These are phyloP conservation scores for Smithornis capensis DNA, from an alignment of 2,113 vertebrate species.

Conservation along the genomic window DNA sequence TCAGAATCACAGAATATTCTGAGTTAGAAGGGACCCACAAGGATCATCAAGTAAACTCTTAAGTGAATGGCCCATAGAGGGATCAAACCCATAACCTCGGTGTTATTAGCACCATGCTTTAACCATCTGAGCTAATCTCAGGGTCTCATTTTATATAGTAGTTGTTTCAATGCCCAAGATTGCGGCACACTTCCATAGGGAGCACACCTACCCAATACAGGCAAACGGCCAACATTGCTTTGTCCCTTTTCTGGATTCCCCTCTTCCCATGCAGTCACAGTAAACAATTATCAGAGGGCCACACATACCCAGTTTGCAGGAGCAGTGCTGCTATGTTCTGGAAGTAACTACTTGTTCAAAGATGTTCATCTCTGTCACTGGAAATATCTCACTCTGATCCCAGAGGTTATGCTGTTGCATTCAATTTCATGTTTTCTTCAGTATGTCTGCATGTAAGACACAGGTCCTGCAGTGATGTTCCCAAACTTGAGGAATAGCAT, in stretches of 20 bases:
- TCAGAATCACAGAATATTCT: too few species aligned
- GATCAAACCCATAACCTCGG: too few species aligned
- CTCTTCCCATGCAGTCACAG: not conserved
- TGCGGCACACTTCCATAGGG: not conserved
- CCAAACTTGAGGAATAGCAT: not conserved
- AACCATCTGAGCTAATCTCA: too few species aligned
- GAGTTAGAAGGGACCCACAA: too few species aligned
- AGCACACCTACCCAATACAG: not conserved
- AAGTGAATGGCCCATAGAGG: too few species aligned
- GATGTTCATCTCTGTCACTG: not conserved
- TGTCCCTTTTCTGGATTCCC: not conserved
- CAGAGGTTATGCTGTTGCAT: not conserved
- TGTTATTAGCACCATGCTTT: too few species aligned
- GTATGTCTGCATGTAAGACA: not conserved
- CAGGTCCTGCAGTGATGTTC: not conserved
- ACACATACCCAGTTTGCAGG: fast-evolving
- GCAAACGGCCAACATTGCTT: not conserved
- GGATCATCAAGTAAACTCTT: too few species aligned
- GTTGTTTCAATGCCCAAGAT: not conserved
- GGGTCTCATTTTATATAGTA: not conserved
- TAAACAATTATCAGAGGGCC: not conserved
- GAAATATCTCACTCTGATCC: not conserved
- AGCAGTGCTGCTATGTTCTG: not conserved
- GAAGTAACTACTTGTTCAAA: not conserved
- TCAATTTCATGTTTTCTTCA: not conserved